Base-by-base conservation (phyloP, 2,113 vertebrate genomes). In the Pollachius pollachius region DNA sequence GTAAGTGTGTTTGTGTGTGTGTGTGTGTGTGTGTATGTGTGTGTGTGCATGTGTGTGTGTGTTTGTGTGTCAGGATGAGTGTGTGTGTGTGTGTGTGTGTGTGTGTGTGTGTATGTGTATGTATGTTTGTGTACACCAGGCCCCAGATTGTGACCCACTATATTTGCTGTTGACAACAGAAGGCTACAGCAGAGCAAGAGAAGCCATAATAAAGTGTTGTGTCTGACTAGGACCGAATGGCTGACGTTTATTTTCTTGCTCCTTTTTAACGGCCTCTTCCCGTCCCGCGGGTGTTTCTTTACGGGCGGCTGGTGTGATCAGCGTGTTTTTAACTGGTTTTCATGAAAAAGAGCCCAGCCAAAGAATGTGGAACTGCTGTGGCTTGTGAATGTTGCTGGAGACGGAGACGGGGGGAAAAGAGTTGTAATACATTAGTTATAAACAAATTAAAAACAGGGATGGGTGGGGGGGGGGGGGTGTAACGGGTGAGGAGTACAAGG, bases 301-400 rank as follows among this genome's bases (percentile, higher is more conserved):
- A 16, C 76, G 83, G 90, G 90, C 81, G 87, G 87, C 88, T 88
- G 89, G 89, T 84, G 87, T 90, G 84, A 84, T 86, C 74, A 83
- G 82, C 81, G 84, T 84, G 85, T 81, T 90, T 89, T 89, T 89
- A 82, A 87, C 88, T 90, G 90, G 89, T 88, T 90, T 85, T 88
- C 89, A 90, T 86, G 77, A 88, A 88, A 90, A 88, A 83, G 81
- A 78, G 79, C 85, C 75, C 79, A 89, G 86, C 88, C 86, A 88
- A 90, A 85, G 82, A 89, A 91, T 88, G 85, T 90, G 84, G 87
- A 89, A 90, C 79, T 80, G 84, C 85, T 86, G 89, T 86, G 88
- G 89, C 87, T 90, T 90, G 80, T 83, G 87, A 89, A 88, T 88
- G 69, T 68, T 76, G 78, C 78, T 78, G n/a, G 80, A 82, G 81